Conservation (phyloP, 2,113 vertebrate species). For the Tor tambroides region DNA sequence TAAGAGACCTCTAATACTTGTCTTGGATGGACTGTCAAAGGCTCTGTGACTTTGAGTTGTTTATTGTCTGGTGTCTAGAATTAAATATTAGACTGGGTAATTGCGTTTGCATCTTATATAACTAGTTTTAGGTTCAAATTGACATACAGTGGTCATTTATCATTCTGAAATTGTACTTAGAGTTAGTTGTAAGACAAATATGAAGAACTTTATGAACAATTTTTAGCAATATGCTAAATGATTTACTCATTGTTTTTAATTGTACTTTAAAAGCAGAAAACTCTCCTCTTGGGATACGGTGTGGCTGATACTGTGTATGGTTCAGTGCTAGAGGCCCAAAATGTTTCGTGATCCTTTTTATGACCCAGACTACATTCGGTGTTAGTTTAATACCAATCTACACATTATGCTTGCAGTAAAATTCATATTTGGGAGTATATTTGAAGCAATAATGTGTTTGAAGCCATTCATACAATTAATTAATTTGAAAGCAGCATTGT, state of each 20-base stretch:
- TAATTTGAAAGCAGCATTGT: background rate
- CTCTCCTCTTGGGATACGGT: background rate
- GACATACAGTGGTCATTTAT: background rate
- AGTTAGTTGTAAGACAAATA: background rate
- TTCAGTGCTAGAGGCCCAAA: background rate
- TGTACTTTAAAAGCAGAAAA: background rate
- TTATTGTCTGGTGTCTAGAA: slow-evolving; percentile 26
- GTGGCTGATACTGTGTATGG: background rate
- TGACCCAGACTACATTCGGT: background rate
- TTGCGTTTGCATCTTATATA: background rate
- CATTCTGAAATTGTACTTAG: background rate
- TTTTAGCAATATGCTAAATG: background rate
- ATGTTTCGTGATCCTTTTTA: background rate
- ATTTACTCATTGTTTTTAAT: background rate
- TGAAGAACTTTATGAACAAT: background rate
- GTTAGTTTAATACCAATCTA: background rate
- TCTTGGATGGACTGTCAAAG: slow-evolving; percentile 31
- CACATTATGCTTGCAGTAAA: background rate
- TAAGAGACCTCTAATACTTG: slow-evolving; percentile 9
- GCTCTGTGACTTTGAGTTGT: background rate
- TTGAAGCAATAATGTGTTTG: background rate
- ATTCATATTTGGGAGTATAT: background rate
- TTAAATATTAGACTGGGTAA: background rate
- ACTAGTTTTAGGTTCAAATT: background rate
- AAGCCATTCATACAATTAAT: background rate